Evolutionary conservation across 2,113 vertebrate species (phyloP).

Genomic region (Bos taurus): DNA sequence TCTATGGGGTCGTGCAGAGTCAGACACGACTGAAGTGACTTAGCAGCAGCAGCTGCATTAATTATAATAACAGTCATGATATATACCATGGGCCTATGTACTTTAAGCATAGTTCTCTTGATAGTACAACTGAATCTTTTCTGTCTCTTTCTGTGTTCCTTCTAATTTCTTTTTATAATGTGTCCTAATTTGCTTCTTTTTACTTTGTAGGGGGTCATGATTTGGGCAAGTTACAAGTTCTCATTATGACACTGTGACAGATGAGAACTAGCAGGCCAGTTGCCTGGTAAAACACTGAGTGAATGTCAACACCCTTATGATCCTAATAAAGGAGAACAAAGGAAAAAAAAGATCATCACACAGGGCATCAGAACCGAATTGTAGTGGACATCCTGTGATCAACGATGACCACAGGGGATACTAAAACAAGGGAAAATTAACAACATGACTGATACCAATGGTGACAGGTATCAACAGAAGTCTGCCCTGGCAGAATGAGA

Average conservation of each 20-base stretch:
- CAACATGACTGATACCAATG: conserved; percentile 20
- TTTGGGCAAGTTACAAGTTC: not conserved
- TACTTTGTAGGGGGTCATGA: not conserved
- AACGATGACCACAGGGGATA: not conserved
- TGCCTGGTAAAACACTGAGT: conserved; percentile 63
- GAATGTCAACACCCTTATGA: conserved; percentile 61
- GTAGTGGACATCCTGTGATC: not conserved
- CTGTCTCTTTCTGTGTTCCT: not conserved
- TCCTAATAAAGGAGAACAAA: conserved; percentile 64
- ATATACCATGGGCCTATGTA: not conserved
- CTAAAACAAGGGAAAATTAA: not conserved
- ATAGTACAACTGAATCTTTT: not conserved
- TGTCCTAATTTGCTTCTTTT: not conserved
- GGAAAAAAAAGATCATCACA: conserved; percentile 33
- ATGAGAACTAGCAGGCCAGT: conserved; percentile 65
- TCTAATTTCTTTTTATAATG: not conserved
- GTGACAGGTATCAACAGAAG: conserved; percentile 62
- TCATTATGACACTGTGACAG: not conserved
- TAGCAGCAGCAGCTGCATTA: not conserved
- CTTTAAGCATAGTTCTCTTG: not conserved
- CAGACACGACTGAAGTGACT: too few species aligned
- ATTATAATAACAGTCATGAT: not conserved
- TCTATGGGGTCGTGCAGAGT: too few species aligned
- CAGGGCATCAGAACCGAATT: not conserved
- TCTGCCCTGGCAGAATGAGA: conserved; percentile 54